Percentiles rank a stretch among this genome's conserved stretches.
These are phyloP conservation scores for Peromyscus polionotus DNA, from an alignment of 2,113 vertebrate species.

Conservation along the genomic window DNA sequence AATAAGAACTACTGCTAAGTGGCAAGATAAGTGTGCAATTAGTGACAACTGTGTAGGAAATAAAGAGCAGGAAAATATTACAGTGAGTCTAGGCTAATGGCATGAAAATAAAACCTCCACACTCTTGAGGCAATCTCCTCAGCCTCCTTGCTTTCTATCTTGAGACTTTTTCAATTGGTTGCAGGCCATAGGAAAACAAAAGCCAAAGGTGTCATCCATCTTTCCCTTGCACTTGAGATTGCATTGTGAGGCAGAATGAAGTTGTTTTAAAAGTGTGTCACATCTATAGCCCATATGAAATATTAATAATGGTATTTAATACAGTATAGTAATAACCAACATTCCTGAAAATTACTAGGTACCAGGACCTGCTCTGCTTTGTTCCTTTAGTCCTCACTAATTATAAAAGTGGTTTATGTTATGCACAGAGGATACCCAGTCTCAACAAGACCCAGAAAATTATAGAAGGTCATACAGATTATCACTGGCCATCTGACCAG, in stretches of 20 bases:
- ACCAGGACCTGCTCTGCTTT: not conserved
- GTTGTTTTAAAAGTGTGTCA: not conserved
- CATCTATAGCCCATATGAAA: not conserved
- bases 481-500: not conserved
- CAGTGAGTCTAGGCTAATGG: slow-evolving; percentile 40
- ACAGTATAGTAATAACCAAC: not conserved
- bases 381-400: not conserved
- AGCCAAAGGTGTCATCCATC: slow-evolving; percentile 19
- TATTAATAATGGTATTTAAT: slow-evolving; percentile 21
- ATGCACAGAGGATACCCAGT: not conserved
- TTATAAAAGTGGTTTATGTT: not conserved
- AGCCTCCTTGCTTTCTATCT: slow-evolving; percentile 24
- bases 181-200: slow-evolving; percentile 14
- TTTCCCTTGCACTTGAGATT: slow-evolving; percentile 29
- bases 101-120: slow-evolving; percentile 57
- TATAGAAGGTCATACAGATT: not conserved
- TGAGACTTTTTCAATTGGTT: slow-evolving; percentile 25
- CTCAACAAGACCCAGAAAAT: not conserved
- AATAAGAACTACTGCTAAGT: slow-evolving; percentile 74
- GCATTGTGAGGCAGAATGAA: not conserved
- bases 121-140: not conserved
- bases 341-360: not conserved
- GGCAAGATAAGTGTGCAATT: slow-evolving; percentile 80
- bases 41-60: slow-evolving; percentile 69
- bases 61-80: slow-evolving; percentile 76